phyloP scores from a whole-genome alignment of 1,140 invertebrate genomes.

The Euwallacea similis region DNA sequence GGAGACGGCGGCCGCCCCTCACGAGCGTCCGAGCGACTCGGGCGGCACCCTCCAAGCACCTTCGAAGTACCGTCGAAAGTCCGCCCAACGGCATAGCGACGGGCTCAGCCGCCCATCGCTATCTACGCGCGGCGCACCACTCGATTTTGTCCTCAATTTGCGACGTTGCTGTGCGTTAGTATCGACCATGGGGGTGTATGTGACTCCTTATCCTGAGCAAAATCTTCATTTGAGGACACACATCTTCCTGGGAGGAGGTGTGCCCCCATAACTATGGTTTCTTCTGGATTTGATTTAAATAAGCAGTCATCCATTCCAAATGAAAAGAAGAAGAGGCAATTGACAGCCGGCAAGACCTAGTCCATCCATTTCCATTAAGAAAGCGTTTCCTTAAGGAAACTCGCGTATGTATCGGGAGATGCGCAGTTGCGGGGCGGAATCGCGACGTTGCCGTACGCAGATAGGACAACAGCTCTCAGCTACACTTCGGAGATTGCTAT shows the following conservation, averaged over 20 bases:
- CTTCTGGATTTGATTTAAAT: too few relatives aligned
- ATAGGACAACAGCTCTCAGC: background rate
- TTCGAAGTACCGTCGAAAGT: too few relatives aligned
- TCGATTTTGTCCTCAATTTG: constrained; percentile 7
- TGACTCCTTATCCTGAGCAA: too few relatives aligned
- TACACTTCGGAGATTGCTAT: too few relatives aligned
- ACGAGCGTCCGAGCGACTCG: constrained; percentile 44
- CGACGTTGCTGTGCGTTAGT: background rate
- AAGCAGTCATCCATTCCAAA: too few relatives aligned
- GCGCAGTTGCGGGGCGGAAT: constrained; percentile 14
- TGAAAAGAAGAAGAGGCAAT: background rate
- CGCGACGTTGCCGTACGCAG: background rate
- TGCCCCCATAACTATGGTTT: too few relatives aligned
- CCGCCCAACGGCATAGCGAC: constrained; percentile 4
- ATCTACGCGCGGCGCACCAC: background rate
- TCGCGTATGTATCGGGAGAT: constrained; percentile 25
- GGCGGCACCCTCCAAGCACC: background rate
- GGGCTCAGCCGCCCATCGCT: constrained; percentile 19
- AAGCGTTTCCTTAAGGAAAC: background rate
- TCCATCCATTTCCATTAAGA: constrained; percentile 20
- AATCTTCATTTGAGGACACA: background rate
- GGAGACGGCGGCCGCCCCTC: constrained; percentile 52
- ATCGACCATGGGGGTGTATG: too few relatives aligned
- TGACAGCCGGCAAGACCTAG: constrained; percentile 7
- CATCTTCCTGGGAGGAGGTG: too few relatives aligned